These are phyloP conservation scores for Aricia agestis DNA, from an alignment of 1,140 invertebrate genomes.

Conservation along the genomic window DNA sequence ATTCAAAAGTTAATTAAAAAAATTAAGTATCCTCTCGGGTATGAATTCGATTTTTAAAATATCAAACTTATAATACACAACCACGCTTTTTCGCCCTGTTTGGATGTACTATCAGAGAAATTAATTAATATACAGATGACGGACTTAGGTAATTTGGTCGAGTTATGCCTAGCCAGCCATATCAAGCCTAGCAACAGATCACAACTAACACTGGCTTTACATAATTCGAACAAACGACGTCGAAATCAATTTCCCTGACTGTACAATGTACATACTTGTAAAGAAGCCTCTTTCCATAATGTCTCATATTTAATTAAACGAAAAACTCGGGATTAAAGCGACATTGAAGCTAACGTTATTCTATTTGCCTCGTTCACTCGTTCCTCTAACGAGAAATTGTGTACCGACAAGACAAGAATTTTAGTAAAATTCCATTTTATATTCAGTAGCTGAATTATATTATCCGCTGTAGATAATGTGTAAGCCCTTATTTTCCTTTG, in stretches of 20 bases:
- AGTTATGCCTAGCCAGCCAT: no score
- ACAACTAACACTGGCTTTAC: no score
- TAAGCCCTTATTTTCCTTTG: neutral
- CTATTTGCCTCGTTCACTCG: neutral
- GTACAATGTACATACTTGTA: neutral
- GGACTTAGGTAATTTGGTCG: no score
- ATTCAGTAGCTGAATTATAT: slow-evolving; percentile 3
- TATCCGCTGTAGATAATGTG: neutral
- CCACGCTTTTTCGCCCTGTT: no score
- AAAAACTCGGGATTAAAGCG: slow-evolving; percentile 5
- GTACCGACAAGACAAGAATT: neutral
- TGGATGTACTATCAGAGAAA: no score
- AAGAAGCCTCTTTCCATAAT: neutral
- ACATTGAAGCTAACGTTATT: slow-evolving; percentile 13
- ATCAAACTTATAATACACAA: no score
- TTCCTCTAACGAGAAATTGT: neutral
- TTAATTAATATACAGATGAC: no score
- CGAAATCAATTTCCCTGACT: neutral
- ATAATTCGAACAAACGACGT: no score
- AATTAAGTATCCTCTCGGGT: neutral
- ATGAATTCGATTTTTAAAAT: no score
- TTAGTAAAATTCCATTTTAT: slow-evolving; percentile 1
- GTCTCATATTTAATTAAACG: slow-evolving; percentile 4
- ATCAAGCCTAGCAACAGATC: no score
- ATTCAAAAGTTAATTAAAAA: no score